Evolutionary conservation across 2,113 vertebrate species (phyloP).

Genomic region (Hymenochirus boettgeri): DNA sequence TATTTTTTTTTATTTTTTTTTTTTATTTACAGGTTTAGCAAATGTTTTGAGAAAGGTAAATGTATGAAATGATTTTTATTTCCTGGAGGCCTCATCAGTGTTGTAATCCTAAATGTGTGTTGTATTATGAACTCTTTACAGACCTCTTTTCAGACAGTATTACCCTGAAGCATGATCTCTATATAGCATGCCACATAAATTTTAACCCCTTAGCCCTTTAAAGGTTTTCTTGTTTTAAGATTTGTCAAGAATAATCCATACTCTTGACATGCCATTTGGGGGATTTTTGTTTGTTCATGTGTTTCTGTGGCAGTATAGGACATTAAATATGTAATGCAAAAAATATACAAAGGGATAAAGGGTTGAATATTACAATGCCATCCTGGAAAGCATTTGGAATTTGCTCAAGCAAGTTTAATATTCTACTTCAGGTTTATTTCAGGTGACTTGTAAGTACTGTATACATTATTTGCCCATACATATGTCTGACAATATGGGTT

Average conservation of each 20-base stretch:
- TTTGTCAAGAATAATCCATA: neutral
- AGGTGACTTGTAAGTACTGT: conserved; percentile 58
- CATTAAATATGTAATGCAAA: neutral
- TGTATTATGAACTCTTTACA: conserved; percentile 54
- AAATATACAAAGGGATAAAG: neutral
- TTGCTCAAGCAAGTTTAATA: too few relatives aligned
- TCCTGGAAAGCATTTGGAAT: neutral
- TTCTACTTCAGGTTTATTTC: conserved; percentile 43
- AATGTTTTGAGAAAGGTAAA: conserved; percentile 47
- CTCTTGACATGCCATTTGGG: neutral
- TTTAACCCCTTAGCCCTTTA: neutral
- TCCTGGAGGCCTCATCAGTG: conserved; percentile 43
- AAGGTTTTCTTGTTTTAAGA: neutral
- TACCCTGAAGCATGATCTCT: conserved; percentile 45
- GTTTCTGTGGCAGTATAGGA: too few relatives aligned
- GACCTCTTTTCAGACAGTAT: conserved; percentile 53
- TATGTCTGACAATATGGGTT: conserved; percentile 38
- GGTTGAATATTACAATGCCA: conserved; percentile 3
- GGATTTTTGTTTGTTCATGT: too few relatives aligned
- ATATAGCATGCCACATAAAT: neutral
- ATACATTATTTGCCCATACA: conserved; percentile 52
- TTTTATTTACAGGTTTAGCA: conserved; percentile 49
- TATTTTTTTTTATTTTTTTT: too few relatives aligned
- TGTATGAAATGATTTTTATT: conserved; percentile 46
- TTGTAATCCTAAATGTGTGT: conserved; percentile 47